Evolutionary conservation across 2,113 vertebrate species (phyloP), one percentile per base, ranked within the genome.

Genomic region (Lophotis ruficrista): DNA sequence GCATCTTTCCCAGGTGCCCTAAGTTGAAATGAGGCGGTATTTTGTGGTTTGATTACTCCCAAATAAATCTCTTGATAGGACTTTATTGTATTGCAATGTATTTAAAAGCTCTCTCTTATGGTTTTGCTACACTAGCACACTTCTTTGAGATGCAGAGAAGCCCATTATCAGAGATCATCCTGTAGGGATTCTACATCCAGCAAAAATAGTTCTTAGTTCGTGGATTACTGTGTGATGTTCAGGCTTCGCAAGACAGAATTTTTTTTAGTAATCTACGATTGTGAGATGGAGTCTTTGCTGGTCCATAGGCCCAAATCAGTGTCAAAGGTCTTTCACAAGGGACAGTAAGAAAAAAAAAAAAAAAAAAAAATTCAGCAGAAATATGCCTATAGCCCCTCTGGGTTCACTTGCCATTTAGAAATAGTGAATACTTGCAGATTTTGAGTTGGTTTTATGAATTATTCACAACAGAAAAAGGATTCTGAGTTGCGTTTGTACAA

Each of bases 371-470:
- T 0, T 31, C 50, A 57, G 57, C 37, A 84, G 47, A 31, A 61
- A 60, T 68, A 57, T 81, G 23, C 56, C 96, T 90, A 54, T 81
- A 81, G 41, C 31, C 48, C 7, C 31, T 87, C 35, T 73, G 61
- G 61, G 73, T 85, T 96, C 56, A 79, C 43, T 92, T 77, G 38
- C 37, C 28, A 65, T 89, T 88, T 93, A 84, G 87, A 92, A 94
- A 91, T 30, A 79, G 37, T 83, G 92, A 94, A 87, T 72, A 92
- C 89, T 94, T 91, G 91, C 80, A 96, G 84, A 97, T 93, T 96
- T 94, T 92, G 80, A 90, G 69, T 57, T 37, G 4, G 25, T 97
- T 95, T 86, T 96, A 95, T 96, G 95, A 96, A 97, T 93, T 93
- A 96, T 97, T 93, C 90, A 94, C 84, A 88, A 30, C 38, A 92